These are phyloP conservation scores for Anabas testudineus DNA, from an alignment of 2,797 vertebrate genomes.

Conservation along the genomic window DNA sequence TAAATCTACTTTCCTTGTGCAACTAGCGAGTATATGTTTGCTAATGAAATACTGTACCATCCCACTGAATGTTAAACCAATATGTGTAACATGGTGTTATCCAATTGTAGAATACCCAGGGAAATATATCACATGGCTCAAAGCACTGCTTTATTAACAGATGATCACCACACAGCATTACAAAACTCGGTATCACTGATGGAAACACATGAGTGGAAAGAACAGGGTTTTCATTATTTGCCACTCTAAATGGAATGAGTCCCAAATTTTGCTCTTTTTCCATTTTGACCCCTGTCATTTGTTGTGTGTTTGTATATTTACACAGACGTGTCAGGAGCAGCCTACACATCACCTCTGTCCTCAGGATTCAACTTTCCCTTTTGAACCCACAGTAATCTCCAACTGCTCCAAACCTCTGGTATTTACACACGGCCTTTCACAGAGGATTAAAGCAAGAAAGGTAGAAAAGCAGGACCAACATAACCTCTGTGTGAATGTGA, in stretches of 20 bases:
- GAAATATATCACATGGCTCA: neutral
- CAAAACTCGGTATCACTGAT: neutral
- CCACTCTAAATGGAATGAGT: neutral
- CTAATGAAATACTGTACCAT: too few species aligned
- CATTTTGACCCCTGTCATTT: constrained; percentile 21
- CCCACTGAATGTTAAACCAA: neutral
- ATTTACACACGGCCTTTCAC: constrained; percentile 49
- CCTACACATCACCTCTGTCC: constrained; percentile 12
- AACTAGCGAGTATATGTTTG: too few species aligned
- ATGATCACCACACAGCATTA: neutral
- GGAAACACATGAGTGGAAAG: neutral
- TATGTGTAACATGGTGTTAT: neutral
- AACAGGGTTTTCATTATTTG: neutral
- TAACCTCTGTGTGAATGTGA: constrained; percentile 40
- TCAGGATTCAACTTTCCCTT: constrained; percentile 38
- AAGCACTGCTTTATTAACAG: neutral
- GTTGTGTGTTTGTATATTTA: constrained; percentile 5
- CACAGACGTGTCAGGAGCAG: neutral
- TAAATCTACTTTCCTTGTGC: too few species aligned
- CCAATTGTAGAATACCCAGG: neutral
- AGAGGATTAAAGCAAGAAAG: constrained; percentile 32
- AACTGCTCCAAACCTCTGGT: constrained; percentile 22
- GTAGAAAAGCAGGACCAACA: constrained; percentile 6
- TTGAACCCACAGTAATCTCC: constrained; percentile 16
- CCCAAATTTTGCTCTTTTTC: neutral